Conservation (phyloP, 1,140 invertebrate species). For the Phymorhynchus buccinoides region DNA sequence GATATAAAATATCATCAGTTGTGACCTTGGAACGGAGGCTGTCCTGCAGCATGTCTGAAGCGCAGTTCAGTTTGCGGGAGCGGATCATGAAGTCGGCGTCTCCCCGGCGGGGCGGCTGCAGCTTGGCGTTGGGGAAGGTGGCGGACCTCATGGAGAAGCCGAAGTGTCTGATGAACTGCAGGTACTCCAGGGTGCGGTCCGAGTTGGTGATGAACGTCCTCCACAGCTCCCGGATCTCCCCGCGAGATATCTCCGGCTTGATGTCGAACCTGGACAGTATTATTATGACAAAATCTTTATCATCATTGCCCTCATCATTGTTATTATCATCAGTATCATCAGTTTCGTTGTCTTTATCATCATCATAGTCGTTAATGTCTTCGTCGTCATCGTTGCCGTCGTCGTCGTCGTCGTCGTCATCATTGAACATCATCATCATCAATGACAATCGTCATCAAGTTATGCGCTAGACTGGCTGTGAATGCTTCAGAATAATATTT, state of each 20-base stretch:
- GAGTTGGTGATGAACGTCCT: slow-evolving; percentile 72
- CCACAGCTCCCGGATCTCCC: slow-evolving; percentile 72
- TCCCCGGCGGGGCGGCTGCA: slow-evolving; percentile 69
- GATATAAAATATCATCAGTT: too few species aligned
- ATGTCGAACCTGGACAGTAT: slow-evolving; percentile 65
- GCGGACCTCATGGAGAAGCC: slow-evolving; percentile 70
- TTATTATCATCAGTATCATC: too few species aligned
- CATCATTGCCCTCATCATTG: too few species aligned
- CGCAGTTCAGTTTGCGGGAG: slow-evolving; percentile 72
- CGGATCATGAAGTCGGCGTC: slow-evolving; percentile 72
- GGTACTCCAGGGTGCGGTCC: slow-evolving; percentile 70
- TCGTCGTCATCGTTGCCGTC: too few species aligned
- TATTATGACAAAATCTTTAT: too few species aligned
- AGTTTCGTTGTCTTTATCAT: too few species aligned
- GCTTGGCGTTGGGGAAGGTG: slow-evolving; percentile 72
- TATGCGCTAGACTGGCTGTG: too few species aligned
- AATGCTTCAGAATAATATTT: too few species aligned
- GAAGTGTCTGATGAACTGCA: slow-evolving; percentile 73
- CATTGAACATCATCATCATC: too few species aligned
- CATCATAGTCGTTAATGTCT: too few species aligned
- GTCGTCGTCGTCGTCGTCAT: too few species aligned
- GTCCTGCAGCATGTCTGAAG: slow-evolving; percentile 71
- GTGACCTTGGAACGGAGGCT: slow-evolving; percentile 69
- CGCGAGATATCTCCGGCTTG: slow-evolving; percentile 67
- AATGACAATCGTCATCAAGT: too few species aligned